Percentiles rank a stretch among this genome's conserved stretches.
These are phyloP conservation scores for Gymnarchus niloticus DNA, from an alignment of 2,113 vertebrate species.

Conservation along the genomic window DNA sequence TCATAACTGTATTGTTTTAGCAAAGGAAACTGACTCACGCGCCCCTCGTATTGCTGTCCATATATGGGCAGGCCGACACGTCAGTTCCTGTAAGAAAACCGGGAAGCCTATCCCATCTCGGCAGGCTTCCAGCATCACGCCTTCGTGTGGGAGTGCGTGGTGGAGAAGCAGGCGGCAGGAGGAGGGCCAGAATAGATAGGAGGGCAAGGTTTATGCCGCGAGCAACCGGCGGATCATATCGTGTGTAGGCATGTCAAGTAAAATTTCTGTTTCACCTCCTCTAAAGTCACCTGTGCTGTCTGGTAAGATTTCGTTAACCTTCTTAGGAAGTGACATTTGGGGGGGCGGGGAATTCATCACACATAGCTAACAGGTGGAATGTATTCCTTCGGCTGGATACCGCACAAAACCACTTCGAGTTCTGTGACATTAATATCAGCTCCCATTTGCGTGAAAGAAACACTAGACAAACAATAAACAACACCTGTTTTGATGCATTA, in stretches of 20 bases:
- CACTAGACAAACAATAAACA: background rate
- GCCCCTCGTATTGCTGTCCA: conserved; percentile 42
- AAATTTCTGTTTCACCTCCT: background rate
- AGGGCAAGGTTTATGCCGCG: background rate
- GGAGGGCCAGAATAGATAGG: conserved; percentile 17
- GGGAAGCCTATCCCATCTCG: conserved; percentile 63
- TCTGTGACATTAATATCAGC: background rate
- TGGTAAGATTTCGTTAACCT: background rate
- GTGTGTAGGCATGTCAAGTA: conserved; percentile 19
- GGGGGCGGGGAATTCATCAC: background rate
- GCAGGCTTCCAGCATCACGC: conserved; percentile 48
- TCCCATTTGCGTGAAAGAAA: background rate
- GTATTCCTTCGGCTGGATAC: background rate
- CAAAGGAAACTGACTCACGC: conserved; percentile 43
- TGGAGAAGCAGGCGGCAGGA: conserved; percentile 28
- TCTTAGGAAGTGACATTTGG: background rate
- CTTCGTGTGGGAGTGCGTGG: conserved; percentile 40
- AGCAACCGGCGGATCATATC: background rate
- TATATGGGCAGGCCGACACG: conserved; percentile 58
- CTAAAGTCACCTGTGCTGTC: conserved; percentile 9
- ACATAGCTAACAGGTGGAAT: conserved; percentile 18
- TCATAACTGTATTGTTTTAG: conserved; percentile 10
- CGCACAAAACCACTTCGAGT: background rate
- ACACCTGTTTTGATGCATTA: background rate
- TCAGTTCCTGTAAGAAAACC: conserved; percentile 52